Conservation (phyloP, 2,113 vertebrate genomes). For the Labeo rohita region DNA sequence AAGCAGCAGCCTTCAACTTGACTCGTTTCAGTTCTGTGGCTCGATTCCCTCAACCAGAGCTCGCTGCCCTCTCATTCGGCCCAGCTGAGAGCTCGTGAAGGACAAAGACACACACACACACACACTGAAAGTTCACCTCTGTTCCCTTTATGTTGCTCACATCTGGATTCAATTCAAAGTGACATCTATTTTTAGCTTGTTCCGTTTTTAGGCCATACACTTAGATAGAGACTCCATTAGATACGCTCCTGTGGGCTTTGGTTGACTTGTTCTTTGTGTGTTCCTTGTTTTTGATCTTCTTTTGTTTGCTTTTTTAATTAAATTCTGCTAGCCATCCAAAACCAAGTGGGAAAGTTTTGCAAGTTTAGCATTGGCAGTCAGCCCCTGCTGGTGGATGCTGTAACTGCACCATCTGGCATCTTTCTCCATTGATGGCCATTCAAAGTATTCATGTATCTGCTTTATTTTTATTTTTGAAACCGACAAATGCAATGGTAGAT, state of each 20-base stretch:
- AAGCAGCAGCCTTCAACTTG: constrained; percentile 10
- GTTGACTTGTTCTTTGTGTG: not conserved
- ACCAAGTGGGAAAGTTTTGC: not conserved
- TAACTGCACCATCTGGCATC: not conserved
- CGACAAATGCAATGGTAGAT: not conserved
- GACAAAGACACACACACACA: constrained; percentile 38
- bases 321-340: not conserved
- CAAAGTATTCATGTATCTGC: not conserved
- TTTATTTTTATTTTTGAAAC: not conserved
- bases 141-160: constrained; percentile 50
- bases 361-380: not conserved
- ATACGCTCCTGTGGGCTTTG: not conserved
- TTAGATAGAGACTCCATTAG: not conserved
- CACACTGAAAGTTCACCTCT: constrained; percentile 38
- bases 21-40: constrained; percentile 18
- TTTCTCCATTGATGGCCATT: not conserved
- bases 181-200: constrained; percentile 45
- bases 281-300: not conserved
- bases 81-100: constrained; percentile 25
- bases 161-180: constrained; percentile 43
- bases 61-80: constrained; percentile 19
- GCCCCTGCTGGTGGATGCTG: not conserved
- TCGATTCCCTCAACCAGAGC: constrained; percentile 20
- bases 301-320: not conserved
- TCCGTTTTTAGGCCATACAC: not conserved